phyloP scores from a whole-genome alignment of 1,140 invertebrate species.

The Paralvinella palmiformis region DNA sequence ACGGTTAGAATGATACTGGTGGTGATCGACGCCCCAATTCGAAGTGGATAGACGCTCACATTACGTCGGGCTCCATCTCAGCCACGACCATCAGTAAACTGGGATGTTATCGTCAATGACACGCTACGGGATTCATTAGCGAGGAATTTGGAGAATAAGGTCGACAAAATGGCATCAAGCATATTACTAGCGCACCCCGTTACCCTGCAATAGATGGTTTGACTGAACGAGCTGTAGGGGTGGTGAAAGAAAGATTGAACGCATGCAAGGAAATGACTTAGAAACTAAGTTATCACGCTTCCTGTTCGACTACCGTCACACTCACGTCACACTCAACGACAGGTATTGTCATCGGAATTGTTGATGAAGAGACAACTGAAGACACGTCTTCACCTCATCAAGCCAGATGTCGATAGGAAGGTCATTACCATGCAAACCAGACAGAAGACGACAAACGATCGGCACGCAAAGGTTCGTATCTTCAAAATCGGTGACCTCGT shows the following conservation, averaged over 20 bases:
- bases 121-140: constrained; percentile 26
- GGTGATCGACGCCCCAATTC: constrained; percentile 9
- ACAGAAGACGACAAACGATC: not conserved
- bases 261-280: too few relatives aligned
- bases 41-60: constrained; percentile 9
- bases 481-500: not conserved
- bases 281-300: not conserved
- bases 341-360: not conserved
- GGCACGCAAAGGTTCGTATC: not conserved
- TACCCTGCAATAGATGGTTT: constrained; percentile 31
- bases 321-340: not conserved
- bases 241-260: too few relatives aligned
- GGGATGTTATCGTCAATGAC: constrained; percentile 25
- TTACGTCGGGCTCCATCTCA: not conserved
- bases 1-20: constrained; percentile 35
- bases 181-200: constrained; percentile 25
- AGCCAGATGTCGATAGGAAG: not conserved
- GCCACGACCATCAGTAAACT: constrained; percentile 9
- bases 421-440: not conserved
- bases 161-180: constrained; percentile 22
- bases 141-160: constrained; percentile 30
- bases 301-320: not conserved
- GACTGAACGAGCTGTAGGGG: constrained; percentile 24
- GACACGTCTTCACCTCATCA: too few relatives aligned
- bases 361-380: not conserved